phyloP scores from a whole-genome alignment of 2,888 invertebrate species.

The Sclerodermus sp. region DNA sequence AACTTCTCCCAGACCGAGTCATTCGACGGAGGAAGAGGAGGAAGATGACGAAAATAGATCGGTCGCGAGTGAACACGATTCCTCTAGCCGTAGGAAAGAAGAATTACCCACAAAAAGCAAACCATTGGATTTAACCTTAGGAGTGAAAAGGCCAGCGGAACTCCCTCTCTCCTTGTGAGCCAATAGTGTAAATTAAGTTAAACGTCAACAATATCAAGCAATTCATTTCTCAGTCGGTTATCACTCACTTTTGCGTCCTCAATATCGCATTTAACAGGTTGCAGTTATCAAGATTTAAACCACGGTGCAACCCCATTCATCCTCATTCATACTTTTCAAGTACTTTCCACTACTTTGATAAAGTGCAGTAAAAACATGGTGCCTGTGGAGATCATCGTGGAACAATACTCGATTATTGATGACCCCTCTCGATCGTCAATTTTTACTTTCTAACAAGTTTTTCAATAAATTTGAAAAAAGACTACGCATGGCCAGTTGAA shows the following conservation, averaged over 20 bases:
- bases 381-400: too few relatives aligned
- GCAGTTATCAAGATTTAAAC: too few relatives aligned
- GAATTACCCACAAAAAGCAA: conserved; percentile 46
- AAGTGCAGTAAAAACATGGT: too few relatives aligned
- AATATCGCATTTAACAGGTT: too few relatives aligned
- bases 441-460: too few relatives aligned
- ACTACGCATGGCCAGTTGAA: neutral
- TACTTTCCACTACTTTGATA: too few relatives aligned
- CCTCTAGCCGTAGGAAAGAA: conserved; percentile 19
- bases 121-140: conserved; percentile 50
- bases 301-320: too few relatives aligned
- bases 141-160: conserved; percentile 48
- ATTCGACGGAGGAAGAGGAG: conserved; percentile 23
- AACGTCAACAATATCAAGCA: neutral
- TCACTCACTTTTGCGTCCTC: too few relatives aligned
- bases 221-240: too few relatives aligned
- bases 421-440: too few relatives aligned
- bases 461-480: neutral
- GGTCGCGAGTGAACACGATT: conserved; percentile 22
- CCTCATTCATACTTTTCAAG: too few relatives aligned
- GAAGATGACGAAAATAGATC: conserved; percentile 17
- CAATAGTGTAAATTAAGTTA: neutral
- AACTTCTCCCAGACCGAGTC: conserved; percentile 39
- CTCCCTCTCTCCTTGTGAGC: conserved; percentile 38
- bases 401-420: too few relatives aligned